Conservation (phyloP, 2,113 vertebrate species). For the Gasterosteus aculeatus region DNA sequence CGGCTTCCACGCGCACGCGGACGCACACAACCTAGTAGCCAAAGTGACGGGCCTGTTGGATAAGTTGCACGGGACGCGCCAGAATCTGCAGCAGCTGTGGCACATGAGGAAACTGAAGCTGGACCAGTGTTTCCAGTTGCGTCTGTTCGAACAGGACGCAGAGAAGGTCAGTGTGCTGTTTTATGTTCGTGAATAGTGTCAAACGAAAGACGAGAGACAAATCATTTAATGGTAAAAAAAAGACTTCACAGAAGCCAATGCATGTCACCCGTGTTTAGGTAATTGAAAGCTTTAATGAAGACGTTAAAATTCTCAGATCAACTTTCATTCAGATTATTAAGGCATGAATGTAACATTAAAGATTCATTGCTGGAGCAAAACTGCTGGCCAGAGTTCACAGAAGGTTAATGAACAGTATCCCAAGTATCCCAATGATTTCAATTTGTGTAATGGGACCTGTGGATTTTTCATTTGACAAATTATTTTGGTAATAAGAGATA, state of each 20-base stretch:
- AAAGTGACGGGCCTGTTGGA: slow-evolving; percentile 95
- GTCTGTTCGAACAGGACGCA: slow-evolving; percentile 97
- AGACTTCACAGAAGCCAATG: no score
- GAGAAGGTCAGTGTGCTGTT: slow-evolving; percentile 87
- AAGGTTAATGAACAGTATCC: background rate
- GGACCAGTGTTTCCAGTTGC: slow-evolving; percentile 98
- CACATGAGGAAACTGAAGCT: slow-evolving; percentile 95
- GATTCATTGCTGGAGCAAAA: slow-evolving; percentile 5
- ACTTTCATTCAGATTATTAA: no score
- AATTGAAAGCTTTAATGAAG: no score
- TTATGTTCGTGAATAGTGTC: background rate
- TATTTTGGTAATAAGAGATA: background rate
- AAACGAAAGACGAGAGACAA: no score
- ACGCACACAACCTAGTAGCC: slow-evolving; percentile 91
- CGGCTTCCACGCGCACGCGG: slow-evolving; percentile 68
- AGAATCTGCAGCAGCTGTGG: slow-evolving; percentile 99
- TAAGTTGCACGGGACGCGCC: slow-evolving; percentile 92
- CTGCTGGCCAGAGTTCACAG: background rate
- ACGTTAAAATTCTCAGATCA: no score
- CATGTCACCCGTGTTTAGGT: no score
- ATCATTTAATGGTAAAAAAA: no score
- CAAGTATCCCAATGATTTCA: background rate
- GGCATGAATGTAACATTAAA: background rate
- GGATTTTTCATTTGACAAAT: background rate
- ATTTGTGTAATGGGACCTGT: background rate